Conservation (phyloP, 53 echinoderm and acorn worm species). For the Stichopus horrens region DNA sequence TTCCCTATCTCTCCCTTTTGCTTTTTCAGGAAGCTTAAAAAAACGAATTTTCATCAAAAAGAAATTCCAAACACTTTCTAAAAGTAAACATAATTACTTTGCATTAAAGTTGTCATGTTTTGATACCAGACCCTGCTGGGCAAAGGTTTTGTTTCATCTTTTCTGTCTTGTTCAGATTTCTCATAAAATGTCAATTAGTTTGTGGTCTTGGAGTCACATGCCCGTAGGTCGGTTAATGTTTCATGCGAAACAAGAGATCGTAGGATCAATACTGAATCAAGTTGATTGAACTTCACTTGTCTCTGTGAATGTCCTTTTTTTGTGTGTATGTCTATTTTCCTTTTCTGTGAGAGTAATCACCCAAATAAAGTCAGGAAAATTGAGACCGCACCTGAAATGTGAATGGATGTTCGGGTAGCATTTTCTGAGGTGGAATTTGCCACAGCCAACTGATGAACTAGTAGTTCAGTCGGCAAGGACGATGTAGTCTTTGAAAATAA, state of each 20-base stretch:
- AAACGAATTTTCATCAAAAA: conserved; percentile 29
- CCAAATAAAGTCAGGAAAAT: too few species aligned
- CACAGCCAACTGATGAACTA: too few species aligned
- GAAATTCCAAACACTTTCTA: conserved; percentile 34
- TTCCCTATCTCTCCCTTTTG: too few species aligned
- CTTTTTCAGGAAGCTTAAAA: not conserved
- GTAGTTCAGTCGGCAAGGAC: too few species aligned
- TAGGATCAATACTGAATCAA: not conserved
- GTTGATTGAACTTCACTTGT: not conserved
- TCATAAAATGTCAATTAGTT: not conserved
- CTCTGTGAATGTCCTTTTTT: not conserved
- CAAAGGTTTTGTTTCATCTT: conserved; percentile 5
- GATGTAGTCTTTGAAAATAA: too few species aligned
- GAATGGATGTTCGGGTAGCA: too few species aligned
- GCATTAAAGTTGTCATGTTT: conserved; percentile 37
- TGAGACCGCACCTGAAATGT: too few species aligned
- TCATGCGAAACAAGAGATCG: conserved; percentile 11
- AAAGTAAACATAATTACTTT: conserved; percentile 33
- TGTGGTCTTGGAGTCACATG: not conserved
- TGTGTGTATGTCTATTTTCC: too few species aligned
- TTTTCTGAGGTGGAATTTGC: too few species aligned
- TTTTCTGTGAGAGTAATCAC: too few species aligned
- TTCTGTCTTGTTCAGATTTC: not conserved
- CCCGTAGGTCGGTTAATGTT: not conserved
- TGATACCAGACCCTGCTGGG: conserved; percentile 34